Evolutionary conservation across 2,113 vertebrate species (phyloP), one percentile per base, ranked within the genome.

Genomic region (Cyprinus carpio): DNA sequence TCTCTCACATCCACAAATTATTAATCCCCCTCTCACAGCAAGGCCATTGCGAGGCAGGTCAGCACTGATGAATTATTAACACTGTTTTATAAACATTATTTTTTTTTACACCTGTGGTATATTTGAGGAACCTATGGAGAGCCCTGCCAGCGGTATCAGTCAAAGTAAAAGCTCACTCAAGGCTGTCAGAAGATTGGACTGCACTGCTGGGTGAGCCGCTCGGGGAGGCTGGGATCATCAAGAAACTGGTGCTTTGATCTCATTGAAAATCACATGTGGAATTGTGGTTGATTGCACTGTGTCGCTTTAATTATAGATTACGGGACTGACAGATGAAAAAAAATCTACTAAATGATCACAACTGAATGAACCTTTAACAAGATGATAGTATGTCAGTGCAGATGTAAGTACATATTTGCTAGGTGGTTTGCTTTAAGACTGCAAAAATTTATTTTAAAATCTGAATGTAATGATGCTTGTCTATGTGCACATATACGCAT

Each of bases 51-150:
- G 46, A 67, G 71, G 9, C 49, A 40, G 84, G 77, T 88, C 86
- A 85, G 81, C 54, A 58, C 60, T 71, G 25, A 84, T 91, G 56
- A 87, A 91, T 90, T 89, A 91, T 91, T 90, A 78, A 91, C 87
- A 81, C 31, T 88, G 87, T 89, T 90, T n/a, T 87, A 90, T 91
- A 88, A 87, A 89, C 90, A 90, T 90, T 78, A 90, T 89, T 87
- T 88, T 90, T n/a, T n/a, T 90, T 91, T 83, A 91, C 81, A 74
- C 85, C 85, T 75, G 43, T 25, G 71, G 58, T 82, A 81, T 62
- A 23, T 46, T 58, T 58, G 79, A 82, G 78, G 29, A 37, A 76
- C 43, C 83, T 67, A 75, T 67, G 46, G 74, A 84, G 62, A 81
- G n/a, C 34, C 15, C 76, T 27, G 31, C 76, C 76, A n/a, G 9